Evolutionary conservation across 1,140 invertebrate species (phyloP).

Genomic region (Drosophila kanapiae): DNA sequence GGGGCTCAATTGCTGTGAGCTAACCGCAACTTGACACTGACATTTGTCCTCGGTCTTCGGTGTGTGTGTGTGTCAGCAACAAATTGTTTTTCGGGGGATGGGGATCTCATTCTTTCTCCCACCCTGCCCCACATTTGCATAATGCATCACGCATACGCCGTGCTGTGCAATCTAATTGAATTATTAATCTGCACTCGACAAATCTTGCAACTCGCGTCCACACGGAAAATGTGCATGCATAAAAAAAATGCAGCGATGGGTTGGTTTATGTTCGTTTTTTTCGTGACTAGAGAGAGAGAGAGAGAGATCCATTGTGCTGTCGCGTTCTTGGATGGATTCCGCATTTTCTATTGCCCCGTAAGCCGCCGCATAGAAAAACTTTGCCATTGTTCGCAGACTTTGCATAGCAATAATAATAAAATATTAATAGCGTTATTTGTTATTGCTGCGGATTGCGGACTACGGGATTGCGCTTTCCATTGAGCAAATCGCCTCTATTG

Average conservation of each 20-base stretch:
- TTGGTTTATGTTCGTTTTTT: conserved; percentile 19
- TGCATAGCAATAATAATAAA: conserved; percentile 77
- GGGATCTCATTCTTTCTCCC: conserved; percentile 4
- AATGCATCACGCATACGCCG: conserved; percentile 67
- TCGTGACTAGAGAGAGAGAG: background rate
- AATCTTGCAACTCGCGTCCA: conserved; percentile 36
- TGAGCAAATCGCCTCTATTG: conserved; percentile 40
- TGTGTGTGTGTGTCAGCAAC: conserved; percentile 14
- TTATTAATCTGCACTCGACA: conserved; percentile 71
- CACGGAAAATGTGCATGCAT: conserved; percentile 27
- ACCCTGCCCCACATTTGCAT: conserved; percentile 40
- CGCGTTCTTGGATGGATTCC: conserved; percentile 54
- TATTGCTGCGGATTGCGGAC: conserved; percentile 43
- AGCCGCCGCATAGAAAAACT: conserved; percentile 51
- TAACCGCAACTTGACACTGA: conserved; percentile 44
- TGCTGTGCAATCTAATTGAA: conserved; percentile 73
- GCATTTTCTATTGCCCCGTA: conserved; percentile 62
- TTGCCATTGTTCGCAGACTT: conserved; percentile 68
- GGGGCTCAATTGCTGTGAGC: conserved; percentile 29
- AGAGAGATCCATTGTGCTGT: conserved; percentile 50
- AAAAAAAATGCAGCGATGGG: conserved; percentile 19
- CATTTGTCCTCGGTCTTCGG: conserved; percentile 26
- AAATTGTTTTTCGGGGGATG: conserved; percentile 34
- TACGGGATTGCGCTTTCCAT: conserved; percentile 32
- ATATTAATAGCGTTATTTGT: conserved; percentile 77